Evolutionary conservation across 1,140 invertebrate genomes (phyloP).

Genomic region (Bombus polaris): DNA sequence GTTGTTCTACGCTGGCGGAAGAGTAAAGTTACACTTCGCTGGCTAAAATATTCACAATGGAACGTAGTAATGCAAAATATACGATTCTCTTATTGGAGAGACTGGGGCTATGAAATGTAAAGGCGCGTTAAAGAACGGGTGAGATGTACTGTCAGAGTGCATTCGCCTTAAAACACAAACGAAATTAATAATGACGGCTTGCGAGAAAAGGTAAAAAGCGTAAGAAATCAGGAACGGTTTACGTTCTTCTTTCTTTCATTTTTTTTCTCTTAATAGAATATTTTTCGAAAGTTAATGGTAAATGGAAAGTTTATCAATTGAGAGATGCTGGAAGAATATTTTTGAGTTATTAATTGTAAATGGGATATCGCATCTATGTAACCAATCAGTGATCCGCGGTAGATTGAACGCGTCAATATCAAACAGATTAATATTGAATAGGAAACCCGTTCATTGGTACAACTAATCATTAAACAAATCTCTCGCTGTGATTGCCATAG

Average conservation of each 20-base stretch:
- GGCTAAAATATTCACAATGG: constrained; percentile 10
- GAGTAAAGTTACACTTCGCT: background rate
- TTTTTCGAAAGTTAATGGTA: background rate
- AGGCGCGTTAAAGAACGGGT: background rate
- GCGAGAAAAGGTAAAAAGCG: background rate
- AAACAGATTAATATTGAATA: constrained; percentile 41
- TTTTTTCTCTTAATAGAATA: too few species aligned
- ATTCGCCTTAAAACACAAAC: background rate
- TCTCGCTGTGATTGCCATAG: constrained; percentile 2
- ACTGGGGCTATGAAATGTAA: background rate
- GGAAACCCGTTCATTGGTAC: constrained; percentile 1
- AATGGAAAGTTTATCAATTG: too few species aligned
- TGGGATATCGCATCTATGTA: background rate
- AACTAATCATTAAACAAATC: constrained; percentile 41
- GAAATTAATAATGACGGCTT: constrained; percentile 11
- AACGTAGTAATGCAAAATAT: constrained; percentile 5
- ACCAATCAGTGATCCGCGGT: background rate
- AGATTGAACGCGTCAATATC: constrained; percentile 21
- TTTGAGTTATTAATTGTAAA: background rate
- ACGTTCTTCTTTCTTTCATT: background rate
- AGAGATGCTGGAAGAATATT: background rate
- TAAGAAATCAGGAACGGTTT: background rate
- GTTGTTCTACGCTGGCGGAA: background rate
- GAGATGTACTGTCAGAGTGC: background rate
- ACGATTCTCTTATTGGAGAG: background rate